A percentile compares a stretch with the other conserved stretches of the same genome.
Evolutionary conservation across 2,113 vertebrate species (phyloP).

Genomic region (Colossoma macropomum): DNA sequence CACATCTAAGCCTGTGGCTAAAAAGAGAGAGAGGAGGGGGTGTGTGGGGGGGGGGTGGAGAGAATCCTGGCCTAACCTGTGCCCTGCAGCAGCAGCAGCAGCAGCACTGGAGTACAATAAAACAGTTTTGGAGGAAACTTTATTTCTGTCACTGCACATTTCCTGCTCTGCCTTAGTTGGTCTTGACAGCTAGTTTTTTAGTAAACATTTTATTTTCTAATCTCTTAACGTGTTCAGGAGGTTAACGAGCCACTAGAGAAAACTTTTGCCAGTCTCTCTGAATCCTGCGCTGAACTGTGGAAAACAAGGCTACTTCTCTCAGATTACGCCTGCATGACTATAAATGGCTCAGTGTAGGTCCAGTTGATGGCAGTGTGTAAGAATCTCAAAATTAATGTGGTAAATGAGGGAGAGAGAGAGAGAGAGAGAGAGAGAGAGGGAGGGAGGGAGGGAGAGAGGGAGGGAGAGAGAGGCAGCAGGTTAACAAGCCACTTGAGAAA

Average conservation of each 20-base stretch:
- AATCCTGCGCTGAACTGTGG: too few species aligned
- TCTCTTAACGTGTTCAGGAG: neutral
- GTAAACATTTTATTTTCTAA: neutral
- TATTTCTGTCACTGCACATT: constrained; percentile 6
- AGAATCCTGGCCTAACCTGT: neutral
- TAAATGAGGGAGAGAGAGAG: too few species aligned
- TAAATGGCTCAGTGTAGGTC: neutral
- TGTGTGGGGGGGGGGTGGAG: neutral
- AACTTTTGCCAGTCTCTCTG: neutral
- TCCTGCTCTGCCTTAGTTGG: neutral
- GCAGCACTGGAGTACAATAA: neutral
- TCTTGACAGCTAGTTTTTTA: neutral
- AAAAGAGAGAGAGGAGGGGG: neutral
- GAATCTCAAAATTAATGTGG: too few species aligned
- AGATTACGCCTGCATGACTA: too few species aligned
- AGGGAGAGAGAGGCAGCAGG: too few species aligned
- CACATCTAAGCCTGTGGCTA: constrained; percentile 15
- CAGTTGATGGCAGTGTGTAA: neutral
- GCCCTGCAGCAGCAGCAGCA: neutral
- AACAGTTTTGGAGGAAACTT: neutral
- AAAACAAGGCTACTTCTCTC: too few species aligned
- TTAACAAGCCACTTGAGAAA: neutral
- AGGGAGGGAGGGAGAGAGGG: too few species aligned
- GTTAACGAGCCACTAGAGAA: neutral
- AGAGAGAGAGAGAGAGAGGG: too few species aligned